Percentiles rank a stretch among this genome's conserved stretches.
These are phyloP conservation scores for Phoebastria nigripes DNA, from an alignment of 2,797 vertebrate genomes.

Conservation along the genomic window DNA sequence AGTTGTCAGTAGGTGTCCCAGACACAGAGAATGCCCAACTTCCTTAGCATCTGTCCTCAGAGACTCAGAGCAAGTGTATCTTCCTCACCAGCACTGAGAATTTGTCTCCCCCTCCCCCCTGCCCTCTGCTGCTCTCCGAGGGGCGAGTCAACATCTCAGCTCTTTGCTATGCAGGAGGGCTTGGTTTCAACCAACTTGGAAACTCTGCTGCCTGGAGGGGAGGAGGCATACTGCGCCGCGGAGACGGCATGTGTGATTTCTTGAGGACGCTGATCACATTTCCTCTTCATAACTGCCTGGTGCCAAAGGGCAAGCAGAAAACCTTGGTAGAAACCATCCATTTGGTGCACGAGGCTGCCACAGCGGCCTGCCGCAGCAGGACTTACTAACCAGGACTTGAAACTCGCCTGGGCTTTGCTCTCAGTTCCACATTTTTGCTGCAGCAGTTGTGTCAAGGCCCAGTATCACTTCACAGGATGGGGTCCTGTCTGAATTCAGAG, in stretches of 20 bases:
- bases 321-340: not conserved
- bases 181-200: not conserved
- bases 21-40: not conserved
- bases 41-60: not conserved
- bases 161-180: not conserved
- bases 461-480: not conserved
- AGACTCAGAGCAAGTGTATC: not conserved
- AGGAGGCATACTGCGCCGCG: not conserved
- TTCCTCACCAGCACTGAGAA: not conserved
- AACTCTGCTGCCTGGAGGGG: not conserved
- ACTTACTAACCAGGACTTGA: not conserved
- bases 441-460: not conserved
- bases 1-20: slow-evolving; percentile 4
- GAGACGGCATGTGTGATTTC: not conserved
- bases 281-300: not conserved
- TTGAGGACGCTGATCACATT: not conserved
- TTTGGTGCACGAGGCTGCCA: not conserved
- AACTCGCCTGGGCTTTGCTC: not conserved
- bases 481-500: not conserved
- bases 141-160: not conserved
- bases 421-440: slow-evolving; percentile 35
- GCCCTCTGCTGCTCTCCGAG: not conserved
- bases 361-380: not conserved
- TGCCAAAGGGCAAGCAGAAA: not conserved
- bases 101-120: not conserved